A percentile compares a stretch with the other conserved stretches of the same genome.
phyloP scores from a whole-genome alignment of 2,113 vertebrate genomes.

The Vicugna pacos region DNA sequence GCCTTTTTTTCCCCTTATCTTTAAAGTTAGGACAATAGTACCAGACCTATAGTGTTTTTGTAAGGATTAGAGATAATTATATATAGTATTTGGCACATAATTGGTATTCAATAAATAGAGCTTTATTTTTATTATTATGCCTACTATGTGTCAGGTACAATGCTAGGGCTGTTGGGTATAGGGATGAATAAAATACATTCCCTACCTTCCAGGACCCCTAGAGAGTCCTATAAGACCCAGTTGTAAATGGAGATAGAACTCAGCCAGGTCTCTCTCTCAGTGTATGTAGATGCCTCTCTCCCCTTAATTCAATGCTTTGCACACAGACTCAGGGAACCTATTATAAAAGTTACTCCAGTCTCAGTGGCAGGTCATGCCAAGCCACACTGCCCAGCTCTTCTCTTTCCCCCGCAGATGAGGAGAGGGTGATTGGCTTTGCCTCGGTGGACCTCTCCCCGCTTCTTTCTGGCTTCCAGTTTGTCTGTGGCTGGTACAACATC shows the following conservation, averaged over 20 bases:
- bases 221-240: neutral
- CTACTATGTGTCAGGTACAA: neutral
- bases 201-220: neutral
- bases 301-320: neutral
- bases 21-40: conserved; percentile 23
- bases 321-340: neutral
- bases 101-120: neutral
- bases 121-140: neutral
- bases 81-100: neutral
- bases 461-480: conserved; percentile 94
- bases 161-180: neutral
- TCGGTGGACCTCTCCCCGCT: conserved; percentile 96
- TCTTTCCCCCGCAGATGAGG: conserved; percentile 87
- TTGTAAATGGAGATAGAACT: neutral
- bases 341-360: neutral
- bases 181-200: neutral
- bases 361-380: neutral
- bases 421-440: conserved; percentile 96
- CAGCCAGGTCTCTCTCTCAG: neutral
- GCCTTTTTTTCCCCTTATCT: neutral
- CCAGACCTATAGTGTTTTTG: neutral
- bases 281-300: neutral
- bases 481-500: conserved; percentile 99
- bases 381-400: neutral
- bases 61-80: conserved; percentile 39